These are phyloP conservation scores for Ptychoptera albimana DNA, from an alignment of 2,888 invertebrate genomes.

Conservation along the genomic window DNA sequence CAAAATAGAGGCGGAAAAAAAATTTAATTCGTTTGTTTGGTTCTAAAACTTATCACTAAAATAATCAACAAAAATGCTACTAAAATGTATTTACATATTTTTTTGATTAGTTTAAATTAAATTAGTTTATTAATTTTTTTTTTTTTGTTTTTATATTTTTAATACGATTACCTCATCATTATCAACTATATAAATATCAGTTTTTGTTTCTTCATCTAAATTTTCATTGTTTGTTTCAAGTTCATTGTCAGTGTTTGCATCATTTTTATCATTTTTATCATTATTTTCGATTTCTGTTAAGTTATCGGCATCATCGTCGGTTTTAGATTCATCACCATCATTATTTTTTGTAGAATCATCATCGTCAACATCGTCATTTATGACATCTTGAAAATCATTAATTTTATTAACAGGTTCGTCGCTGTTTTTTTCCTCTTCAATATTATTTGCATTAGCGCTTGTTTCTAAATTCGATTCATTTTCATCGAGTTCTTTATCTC, in stretches of 20 bases:
- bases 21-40: too few relatives aligned
- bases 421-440: slow-evolving; percentile 11
- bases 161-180: slow-evolving; percentile 27
- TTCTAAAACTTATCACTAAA: too few relatives aligned
- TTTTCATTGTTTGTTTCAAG: slow-evolving; percentile 12
- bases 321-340: slow-evolving; percentile 10
- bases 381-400: slow-evolving; percentile 5
- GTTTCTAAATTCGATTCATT: slow-evolving; percentile 10
- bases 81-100: background rate
- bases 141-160: background rate
- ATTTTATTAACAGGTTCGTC: slow-evolving; percentile 11
- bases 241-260: slow-evolving; percentile 8
- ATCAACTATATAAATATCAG: slow-evolving; percentile 17
- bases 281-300: slow-evolving; percentile 13
- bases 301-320: slow-evolving; percentile 11
- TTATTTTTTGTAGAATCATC: slow-evolving; percentile 9
- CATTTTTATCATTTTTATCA: slow-evolving; percentile 11
- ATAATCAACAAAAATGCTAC: too few relatives aligned
- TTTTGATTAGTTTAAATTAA: background rate
- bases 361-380: slow-evolving; percentile 3
- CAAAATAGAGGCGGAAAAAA: too few relatives aligned
- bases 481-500: slow-evolving; percentile 8
- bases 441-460: slow-evolving; percentile 9
- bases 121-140: background rate
- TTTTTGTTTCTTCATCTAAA: slow-evolving; percentile 12